Base-by-base conservation (phyloP, 2,113 vertebrate genomes). In the Galbula dea region DNA sequence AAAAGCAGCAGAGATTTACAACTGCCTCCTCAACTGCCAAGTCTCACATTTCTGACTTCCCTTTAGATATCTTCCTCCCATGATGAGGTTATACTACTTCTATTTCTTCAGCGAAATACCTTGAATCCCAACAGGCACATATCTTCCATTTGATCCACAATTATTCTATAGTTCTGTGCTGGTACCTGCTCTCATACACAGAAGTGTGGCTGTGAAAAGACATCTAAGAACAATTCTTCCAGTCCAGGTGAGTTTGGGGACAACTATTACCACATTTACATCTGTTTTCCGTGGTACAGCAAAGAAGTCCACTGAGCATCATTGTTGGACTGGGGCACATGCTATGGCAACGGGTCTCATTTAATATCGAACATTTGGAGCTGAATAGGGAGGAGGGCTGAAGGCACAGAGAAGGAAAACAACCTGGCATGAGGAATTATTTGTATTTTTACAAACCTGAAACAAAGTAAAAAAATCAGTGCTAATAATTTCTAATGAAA, bases 131-230 rank as follows among this genome's bases (percentile, higher is more conserved):
- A 21, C 5, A 61, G 48, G 15, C 20, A 52, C 7, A 48, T 2
- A 5, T 24, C 52, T n/a, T 67, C 36, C 14, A 30, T n/a, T 51
- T 30, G 46, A 45, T 36, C 0, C 0, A 39, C 26, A 72, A 23
- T 18, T 54, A 57, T 29, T 83, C 27, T 18, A 11, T 1, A 61
- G 22, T 11, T 78, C 34, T 29, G 41, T 15, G 34, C 3, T 2
- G 1, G 21, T 5, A 3, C 13, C 49, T 75, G n/a, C 24, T 36
- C 30, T 72, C 0, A 0, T 29, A 36, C 29, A 32, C 15, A 11
- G 17, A 52, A 57, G 26, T 16, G 11, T 4, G 29, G 17, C 62
- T 65, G 17, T 65, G 46, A 66, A 84, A 36, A n/a, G n/a, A 32
- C 19, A 52, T 7, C 6, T 45, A 30, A n/a, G 17, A 65, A 11